Percentiles rank a stretch among this genome's conserved stretches.
phyloP scores from a whole-genome alignment of 2,113 vertebrate species.

The Eulacestoma nigropectus region DNA sequence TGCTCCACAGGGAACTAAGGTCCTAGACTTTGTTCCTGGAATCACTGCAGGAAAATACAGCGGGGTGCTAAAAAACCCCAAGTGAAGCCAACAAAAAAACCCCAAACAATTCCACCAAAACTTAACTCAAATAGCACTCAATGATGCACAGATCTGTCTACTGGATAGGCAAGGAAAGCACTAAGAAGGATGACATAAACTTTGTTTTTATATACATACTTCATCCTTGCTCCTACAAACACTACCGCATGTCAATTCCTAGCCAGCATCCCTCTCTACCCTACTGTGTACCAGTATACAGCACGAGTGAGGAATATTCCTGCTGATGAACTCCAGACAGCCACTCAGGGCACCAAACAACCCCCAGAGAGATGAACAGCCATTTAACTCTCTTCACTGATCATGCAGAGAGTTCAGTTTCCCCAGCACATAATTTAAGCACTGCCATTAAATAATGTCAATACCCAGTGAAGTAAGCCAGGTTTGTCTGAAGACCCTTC shows the following conservation, averaged over 20 bases:
- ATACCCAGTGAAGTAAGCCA: neutral
- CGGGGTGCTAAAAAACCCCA: neutral
- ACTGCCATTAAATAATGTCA: neutral
- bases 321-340: neutral
- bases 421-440: neutral
- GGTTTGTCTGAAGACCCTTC: neutral
- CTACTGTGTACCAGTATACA: neutral
- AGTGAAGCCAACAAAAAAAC: neutral
- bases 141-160: neutral
- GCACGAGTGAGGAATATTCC: neutral
- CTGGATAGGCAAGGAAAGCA: slow-evolving; percentile 7
- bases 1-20: slow-evolving; percentile 19
- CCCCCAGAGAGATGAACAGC: neutral
- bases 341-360: neutral
- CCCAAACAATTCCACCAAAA: neutral
- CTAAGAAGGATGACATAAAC: neutral
- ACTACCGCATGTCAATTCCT: neutral
- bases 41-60: slow-evolving; percentile 14
- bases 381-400: neutral
- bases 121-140: neutral
- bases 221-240: neutral
- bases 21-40: slow-evolving; percentile 16
- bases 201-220: neutral
- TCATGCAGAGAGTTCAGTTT: neutral
- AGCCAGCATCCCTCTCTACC: neutral